phyloP scores from a whole-genome alignment of 2,888 invertebrate genomes.

The Andrena hattorfiana region DNA sequence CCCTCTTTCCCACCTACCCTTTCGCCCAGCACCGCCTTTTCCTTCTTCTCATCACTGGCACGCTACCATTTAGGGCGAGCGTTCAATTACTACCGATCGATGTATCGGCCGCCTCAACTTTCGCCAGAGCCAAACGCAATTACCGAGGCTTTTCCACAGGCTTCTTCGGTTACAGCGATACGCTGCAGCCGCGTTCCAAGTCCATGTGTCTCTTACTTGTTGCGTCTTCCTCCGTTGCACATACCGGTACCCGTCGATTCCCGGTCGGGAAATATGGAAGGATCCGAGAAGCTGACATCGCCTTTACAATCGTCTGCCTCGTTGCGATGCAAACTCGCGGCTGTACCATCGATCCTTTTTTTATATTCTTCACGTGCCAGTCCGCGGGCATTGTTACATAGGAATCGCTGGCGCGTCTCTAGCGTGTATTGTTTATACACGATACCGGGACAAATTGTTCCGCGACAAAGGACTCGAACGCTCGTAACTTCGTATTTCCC shows the following conservation, averaged over 20 bases:
- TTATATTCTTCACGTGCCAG: neutral
- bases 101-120: constrained; percentile 51
- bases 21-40: neutral
- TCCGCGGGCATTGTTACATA: constrained; percentile 12
- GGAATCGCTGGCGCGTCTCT: neutral
- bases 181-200: constrained; percentile 16
- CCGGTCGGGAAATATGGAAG: neutral
- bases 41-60: neutral
- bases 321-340: neutral
- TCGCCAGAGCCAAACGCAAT: constrained; percentile 36
- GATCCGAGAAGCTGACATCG: neutral
- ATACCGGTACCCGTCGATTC: constrained; percentile 5
- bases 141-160: constrained; percentile 35
- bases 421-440: constrained; percentile 8
- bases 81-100: constrained; percentile 46
- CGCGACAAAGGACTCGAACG: constrained; percentile 8
- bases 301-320: neutral
- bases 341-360: constrained; percentile 5
- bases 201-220: constrained; percentile 54
- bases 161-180: constrained; percentile 28
- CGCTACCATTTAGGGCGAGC: constrained; percentile 23
- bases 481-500: constrained; percentile 3
- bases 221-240: constrained; percentile 29
- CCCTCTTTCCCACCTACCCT: neutral
- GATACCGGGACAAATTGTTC: constrained; percentile 12